These are phyloP conservation scores for Pteronotus mesoamericanus DNA, from an alignment of 2,797 vertebrate genomes.

Conservation along the genomic window DNA sequence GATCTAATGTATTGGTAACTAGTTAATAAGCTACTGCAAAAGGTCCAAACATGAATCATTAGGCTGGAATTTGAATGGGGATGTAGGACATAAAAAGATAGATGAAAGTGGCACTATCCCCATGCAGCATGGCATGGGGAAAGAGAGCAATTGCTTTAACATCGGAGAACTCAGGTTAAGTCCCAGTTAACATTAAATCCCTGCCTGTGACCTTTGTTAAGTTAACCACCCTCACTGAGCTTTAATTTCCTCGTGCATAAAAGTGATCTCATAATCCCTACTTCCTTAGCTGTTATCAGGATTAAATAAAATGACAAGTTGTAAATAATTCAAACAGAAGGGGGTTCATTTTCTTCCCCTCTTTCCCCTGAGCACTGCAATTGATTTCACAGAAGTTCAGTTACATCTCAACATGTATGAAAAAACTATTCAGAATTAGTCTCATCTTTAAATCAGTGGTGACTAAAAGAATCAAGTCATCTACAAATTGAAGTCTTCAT, in stretches of 20 bases:
- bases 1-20: neutral
- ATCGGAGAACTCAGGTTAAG: neutral
- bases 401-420: neutral
- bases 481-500: neutral
- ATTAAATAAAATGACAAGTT: neutral
- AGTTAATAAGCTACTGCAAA: neutral
- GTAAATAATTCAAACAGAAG: neutral
- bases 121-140: neutral
- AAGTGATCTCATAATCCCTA: neutral
- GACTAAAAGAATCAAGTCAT: slow-evolving; percentile 15
- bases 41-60: neutral
- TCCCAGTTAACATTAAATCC: neutral
- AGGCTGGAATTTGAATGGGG: neutral
- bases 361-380: neutral
- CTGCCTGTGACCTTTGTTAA: neutral
- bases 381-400: neutral
- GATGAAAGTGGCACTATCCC: neutral
- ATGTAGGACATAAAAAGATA: neutral
- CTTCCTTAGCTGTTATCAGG: neutral
- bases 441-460: neutral
- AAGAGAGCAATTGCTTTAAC: neutral
- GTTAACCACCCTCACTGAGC: neutral
- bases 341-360: neutral
- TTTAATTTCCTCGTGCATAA: neutral
- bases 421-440: slow-evolving; percentile 15